Conservation (phyloP, 2,888 invertebrate genomes). For the Agonopterix alstromeriana region DNA sequence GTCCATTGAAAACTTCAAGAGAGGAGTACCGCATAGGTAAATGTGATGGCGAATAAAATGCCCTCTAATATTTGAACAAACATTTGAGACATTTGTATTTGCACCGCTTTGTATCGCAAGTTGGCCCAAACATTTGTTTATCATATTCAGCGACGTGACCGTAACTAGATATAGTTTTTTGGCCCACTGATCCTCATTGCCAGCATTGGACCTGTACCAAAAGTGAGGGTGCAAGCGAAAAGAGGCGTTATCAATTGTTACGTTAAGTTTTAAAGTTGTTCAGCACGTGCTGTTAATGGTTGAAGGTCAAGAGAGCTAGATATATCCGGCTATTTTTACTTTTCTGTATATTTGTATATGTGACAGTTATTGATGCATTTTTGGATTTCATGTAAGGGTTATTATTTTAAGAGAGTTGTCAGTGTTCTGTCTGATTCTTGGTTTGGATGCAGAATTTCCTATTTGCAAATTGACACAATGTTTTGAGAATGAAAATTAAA, state of each 20-base stretch:
- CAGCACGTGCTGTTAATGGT: constrained; percentile 10
- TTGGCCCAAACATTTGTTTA: constrained; percentile 20
- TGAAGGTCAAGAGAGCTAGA: constrained; percentile 56
- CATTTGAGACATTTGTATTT: background rate
- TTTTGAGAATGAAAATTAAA: too few relatives aligned
- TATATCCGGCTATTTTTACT: background rate
- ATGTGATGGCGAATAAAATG: too few relatives aligned
- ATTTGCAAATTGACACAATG: too few relatives aligned
- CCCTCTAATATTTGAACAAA: too few relatives aligned
- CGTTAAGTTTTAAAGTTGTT: constrained; percentile 36
- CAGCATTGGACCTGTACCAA: constrained; percentile 69
- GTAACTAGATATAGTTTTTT: constrained; percentile 44
- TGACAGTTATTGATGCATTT: too few relatives aligned
- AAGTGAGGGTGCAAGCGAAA: constrained; percentile 41
- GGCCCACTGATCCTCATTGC: constrained; percentile 65
- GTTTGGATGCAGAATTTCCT: too few relatives aligned
- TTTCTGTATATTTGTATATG: too few relatives aligned
- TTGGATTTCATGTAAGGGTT: too few relatives aligned
- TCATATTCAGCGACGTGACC: constrained; percentile 14
- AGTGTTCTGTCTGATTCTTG: too few relatives aligned
- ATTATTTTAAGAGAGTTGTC: too few relatives aligned
- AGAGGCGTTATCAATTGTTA: constrained; percentile 34
- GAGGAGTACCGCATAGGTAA: too few relatives aligned
- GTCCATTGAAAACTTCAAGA: too few relatives aligned
- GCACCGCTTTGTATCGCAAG: constrained; percentile 14